Evolutionary conservation across 1,140 invertebrate species (phyloP), one percentile per base, ranked within the genome.

Genomic region (Megathymus violae): DNA sequence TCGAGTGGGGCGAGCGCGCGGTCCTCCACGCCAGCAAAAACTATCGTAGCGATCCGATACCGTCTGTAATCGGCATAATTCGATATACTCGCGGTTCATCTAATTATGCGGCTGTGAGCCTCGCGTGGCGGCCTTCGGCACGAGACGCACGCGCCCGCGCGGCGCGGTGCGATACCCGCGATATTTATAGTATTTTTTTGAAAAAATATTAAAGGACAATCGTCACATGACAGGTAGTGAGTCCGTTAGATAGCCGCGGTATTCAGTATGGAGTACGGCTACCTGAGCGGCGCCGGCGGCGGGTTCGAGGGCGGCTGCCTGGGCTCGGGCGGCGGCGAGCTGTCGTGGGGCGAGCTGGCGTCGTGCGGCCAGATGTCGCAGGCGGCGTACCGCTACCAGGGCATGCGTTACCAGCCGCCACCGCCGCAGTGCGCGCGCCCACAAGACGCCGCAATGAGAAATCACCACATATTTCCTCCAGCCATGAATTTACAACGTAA

Each of bases 331-430:
- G 80, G 85, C 58, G 87, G 87, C 16, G 89, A 91, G 68, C 76
- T 91, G 72, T 88, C 95, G 4, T 97, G 97, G 88, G 95, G 95
- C 16, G 96, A 97, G 85, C 92, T 96, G 64, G 95, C 95, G 16
- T 96, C 96, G 7, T 97, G 96, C 88, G 95, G 95, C 40, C 96
- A 97, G 91, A 97, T 97, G 95, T 95, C 95, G 51, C 94, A 95
- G 75, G 94, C 94, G 1, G 94, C 94, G 1, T 95, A 95, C 77
- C 92, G 94, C 3, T 95, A 95, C 74, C 90, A 89, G 67, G 94
- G 94, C 62, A 87, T 85, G 88, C 81, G 82, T 25, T 90, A 91
- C 75, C 87, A 91, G 74, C 88, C 88, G 11, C 85, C 89, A 56
- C 88, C 88, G 62, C 83, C 85, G 19, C 90, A 91, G 76, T 91